These are phyloP conservation scores for Gastrophryne carolinensis DNA, from an alignment of 2,797 vertebrate species.

Conservation along the genomic window DNA sequence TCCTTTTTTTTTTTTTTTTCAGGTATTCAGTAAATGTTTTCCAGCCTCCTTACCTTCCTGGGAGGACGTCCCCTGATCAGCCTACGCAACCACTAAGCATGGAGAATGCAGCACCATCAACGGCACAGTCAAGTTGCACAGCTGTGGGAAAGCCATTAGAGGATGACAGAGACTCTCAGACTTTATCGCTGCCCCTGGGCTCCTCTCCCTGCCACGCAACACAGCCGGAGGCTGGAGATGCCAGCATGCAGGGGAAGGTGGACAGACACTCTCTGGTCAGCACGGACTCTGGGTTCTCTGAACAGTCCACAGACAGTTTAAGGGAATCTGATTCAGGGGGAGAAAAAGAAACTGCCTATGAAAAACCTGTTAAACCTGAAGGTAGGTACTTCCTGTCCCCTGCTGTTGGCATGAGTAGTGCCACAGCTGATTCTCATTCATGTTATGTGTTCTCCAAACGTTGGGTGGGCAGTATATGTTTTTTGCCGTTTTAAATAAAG, in stretches of 20 bases:
- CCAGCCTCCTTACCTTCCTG: constrained; percentile 92
- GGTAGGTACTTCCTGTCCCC: no score
- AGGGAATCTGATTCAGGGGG: constrained; percentile 60
- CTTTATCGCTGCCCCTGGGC: constrained; percentile 62
- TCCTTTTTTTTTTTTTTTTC: background rate
- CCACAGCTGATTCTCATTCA: no score
- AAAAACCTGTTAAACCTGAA: constrained; percentile 89
- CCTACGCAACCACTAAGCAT: constrained; percentile 63
- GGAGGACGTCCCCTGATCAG: constrained; percentile 83
- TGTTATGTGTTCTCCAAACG: no score
- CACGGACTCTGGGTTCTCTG: constrained; percentile 82
- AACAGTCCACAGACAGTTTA: constrained; percentile 68
- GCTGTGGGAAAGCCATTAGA: constrained; percentile 59
- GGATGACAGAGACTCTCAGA: constrained; percentile 57
- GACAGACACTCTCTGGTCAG: constrained; percentile 71
- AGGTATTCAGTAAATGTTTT: constrained; percentile 97
- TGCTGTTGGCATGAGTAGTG: no score
- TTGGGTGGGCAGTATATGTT: no score
- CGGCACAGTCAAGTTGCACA: constrained; percentile 61
- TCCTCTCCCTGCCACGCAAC: constrained; percentile 56
- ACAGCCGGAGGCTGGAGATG: constrained; percentile 63
- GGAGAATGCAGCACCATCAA: constrained; percentile 61
- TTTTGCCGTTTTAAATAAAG: no score
- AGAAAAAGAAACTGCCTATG: constrained; percentile 85
- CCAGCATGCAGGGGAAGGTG: constrained; percentile 61